Evolutionary conservation across 2,888 invertebrate genomes (phyloP).

Genomic region (Octonoba sinensis): DNA sequence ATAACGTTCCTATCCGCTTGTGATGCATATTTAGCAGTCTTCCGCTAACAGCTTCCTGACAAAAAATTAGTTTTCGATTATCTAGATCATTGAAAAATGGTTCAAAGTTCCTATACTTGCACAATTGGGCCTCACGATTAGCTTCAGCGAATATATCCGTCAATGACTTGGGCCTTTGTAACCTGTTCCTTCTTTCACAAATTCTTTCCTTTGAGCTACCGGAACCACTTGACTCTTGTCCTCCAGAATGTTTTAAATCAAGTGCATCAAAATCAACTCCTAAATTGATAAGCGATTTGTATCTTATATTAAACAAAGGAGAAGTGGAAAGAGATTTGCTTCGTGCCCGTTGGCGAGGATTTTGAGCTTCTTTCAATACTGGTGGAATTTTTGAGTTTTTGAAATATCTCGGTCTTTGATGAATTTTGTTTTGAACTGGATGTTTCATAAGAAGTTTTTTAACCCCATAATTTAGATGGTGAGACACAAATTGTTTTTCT

Average conservation of each 20-base stretch:
- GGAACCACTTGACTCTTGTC: slow-evolving; percentile 87
- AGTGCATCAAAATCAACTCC: slow-evolving; percentile 77
- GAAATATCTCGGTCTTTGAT: slow-evolving; percentile 40
- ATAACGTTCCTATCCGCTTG: slow-evolving; percentile 56
- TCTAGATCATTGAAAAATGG: slow-evolving; percentile 46
- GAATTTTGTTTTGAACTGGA: slow-evolving; percentile 46
- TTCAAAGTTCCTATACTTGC: slow-evolving; percentile 40
- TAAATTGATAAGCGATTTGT: slow-evolving; percentile 72
- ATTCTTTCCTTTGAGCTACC: slow-evolving; percentile 74
- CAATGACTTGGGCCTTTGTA: slow-evolving; percentile 86
- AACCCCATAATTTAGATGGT: slow-evolving; percentile 20
- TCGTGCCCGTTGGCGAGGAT: slow-evolving; percentile 27
- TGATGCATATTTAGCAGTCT: slow-evolving; percentile 36
- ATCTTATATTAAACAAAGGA: slow-evolving; percentile 82
- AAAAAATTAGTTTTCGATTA: slow-evolving; percentile 42
- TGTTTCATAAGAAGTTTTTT: slow-evolving; percentile 53
- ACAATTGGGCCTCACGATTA: slow-evolving; percentile 48
- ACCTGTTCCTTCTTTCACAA: slow-evolving; percentile 74
- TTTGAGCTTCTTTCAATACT: slow-evolving; percentile 43
- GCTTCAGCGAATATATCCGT: slow-evolving; percentile 80
- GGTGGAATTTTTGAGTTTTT: slow-evolving; percentile 76
- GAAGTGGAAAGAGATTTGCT: slow-evolving; percentile 74
- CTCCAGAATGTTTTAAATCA: slow-evolving; percentile 90
- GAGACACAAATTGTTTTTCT: slow-evolving; percentile 38
- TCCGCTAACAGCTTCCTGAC: slow-evolving; percentile 27